A percentile compares a stretch with the other conserved stretches of the same genome.
Evolutionary conservation across 2,888 invertebrate genomes (phyloP).

Genomic region (Lasioglossum morio): DNA sequence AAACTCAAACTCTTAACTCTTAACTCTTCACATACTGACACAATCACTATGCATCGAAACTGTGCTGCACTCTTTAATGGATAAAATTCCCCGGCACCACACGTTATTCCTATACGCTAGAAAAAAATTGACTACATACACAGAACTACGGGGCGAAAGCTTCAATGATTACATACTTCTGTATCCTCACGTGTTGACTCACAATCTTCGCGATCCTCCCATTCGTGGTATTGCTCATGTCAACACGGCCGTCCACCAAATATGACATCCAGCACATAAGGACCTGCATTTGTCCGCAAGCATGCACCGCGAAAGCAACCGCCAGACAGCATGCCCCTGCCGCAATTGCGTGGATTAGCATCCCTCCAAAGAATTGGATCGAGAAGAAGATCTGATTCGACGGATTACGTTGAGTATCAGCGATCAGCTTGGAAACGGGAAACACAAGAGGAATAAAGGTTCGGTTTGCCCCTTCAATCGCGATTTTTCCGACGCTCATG

Average conservation of each 20-base stretch:
- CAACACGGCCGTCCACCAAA: constrained; percentile 44
- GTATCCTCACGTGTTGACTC: constrained; percentile 53
- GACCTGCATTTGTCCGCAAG: constrained; percentile 69
- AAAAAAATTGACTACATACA: background rate
- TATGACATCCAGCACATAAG: constrained; percentile 53
- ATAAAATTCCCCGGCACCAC: background rate
- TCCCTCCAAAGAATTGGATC: constrained; percentile 49
- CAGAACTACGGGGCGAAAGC: background rate
- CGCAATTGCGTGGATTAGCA: constrained; percentile 49
- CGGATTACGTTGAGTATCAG: constrained; percentile 57
- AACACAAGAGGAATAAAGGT: constrained; percentile 49
- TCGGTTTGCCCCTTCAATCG: constrained; percentile 33
- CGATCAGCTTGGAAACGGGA: constrained; percentile 53
- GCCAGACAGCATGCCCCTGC: constrained; percentile 59
- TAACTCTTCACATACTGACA: too few species aligned
- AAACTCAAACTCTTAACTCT: too few species aligned
- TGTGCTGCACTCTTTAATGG: too few species aligned
- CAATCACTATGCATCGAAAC: too few species aligned
- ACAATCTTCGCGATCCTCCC: constrained; percentile 54
- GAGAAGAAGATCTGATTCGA: constrained; percentile 63
- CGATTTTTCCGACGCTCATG: background rate
- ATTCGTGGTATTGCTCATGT: constrained; percentile 8
- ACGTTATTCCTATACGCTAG: background rate
- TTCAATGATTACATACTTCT: constrained; percentile 43
- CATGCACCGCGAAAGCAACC: constrained; percentile 67